phyloP scores from a whole-genome alignment of 2,113 vertebrate species.

The Kobus ellipsiprymnus region DNA sequence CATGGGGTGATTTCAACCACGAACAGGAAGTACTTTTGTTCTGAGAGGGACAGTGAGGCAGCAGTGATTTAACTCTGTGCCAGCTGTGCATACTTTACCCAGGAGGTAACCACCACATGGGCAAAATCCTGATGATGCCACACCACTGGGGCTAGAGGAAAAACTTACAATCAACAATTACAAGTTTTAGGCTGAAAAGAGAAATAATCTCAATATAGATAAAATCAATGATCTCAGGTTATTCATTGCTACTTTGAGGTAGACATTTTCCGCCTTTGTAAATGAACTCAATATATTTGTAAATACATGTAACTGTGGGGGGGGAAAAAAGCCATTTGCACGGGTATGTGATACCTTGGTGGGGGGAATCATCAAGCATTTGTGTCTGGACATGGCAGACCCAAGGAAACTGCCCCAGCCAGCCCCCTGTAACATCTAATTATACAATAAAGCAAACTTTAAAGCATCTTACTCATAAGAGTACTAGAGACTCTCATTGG shows the following conservation, averaged over 20 bases:
- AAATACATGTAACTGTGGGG: neutral
- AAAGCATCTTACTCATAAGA: neutral
- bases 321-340: accelerated
- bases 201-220: neutral
- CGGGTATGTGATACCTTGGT: neutral
- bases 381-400: neutral
- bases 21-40: neutral
- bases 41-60: neutral
- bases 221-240: neutral
- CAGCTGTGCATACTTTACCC: neutral
- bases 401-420: neutral
- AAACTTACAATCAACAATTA: neutral
- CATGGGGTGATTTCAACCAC: slow-evolving; percentile 20
- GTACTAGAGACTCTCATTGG: neutral
- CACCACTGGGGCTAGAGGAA: neutral
- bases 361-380: neutral
- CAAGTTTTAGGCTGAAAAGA: neutral
- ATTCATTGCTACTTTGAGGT: neutral
- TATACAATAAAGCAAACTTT: neutral
- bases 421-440: neutral
- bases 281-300: neutral
- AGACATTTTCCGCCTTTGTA: neutral
- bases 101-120: neutral
- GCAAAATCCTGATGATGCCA: neutral
- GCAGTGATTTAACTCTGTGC: neutral